phyloP scores from a whole-genome alignment of 2,113 vertebrate species.

The Pelecanoides urinatrix region DNA sequence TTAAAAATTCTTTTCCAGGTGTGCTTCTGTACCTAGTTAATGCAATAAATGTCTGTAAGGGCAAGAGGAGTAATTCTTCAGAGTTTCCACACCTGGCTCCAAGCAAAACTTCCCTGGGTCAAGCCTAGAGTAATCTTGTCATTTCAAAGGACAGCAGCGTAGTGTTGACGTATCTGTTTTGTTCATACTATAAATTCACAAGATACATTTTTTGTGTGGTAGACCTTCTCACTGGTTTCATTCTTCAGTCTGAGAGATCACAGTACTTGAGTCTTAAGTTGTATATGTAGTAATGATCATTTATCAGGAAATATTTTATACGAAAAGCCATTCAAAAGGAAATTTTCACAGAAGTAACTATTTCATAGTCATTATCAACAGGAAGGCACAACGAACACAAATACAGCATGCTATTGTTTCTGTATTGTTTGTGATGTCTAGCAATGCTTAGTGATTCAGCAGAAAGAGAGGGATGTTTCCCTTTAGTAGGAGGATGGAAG shows the following conservation, averaged over 20 bases:
- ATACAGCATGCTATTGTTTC: not conserved
- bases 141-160: not conserved
- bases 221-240: not conserved
- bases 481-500: not conserved
- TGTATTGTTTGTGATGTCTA: not conserved
- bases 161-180: not conserved
- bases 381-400: not conserved
- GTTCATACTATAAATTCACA: not conserved
- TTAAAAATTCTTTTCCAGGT: not conserved
- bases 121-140: not conserved
- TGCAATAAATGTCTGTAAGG: not conserved
- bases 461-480: not conserved
- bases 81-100: not conserved
- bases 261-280: not conserved
- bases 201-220: not conserved
- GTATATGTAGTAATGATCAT: not conserved
- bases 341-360: not conserved
- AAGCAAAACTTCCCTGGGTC: not conserved
- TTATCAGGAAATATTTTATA: not conserved
- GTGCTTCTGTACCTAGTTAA: not conserved
- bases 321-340: not conserved
- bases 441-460: not conserved
- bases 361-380: not conserved
- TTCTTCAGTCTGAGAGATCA: not conserved
- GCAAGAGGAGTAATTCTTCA: not conserved